Conservation (phyloP, 1,140 invertebrate species). For the Theocolax elegans region DNA sequence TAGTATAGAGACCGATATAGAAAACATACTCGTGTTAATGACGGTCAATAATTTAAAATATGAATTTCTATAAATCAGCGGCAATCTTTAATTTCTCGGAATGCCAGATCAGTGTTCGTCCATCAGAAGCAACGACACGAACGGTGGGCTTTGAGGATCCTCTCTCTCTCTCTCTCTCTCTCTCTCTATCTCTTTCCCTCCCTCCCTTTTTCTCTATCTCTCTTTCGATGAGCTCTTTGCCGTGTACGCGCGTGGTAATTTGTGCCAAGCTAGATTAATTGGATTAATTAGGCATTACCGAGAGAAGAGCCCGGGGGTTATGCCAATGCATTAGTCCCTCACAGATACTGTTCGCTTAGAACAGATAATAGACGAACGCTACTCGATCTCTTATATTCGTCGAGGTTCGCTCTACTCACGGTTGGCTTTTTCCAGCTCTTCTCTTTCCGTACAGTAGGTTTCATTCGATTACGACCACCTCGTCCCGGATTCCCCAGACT, state of each 20-base stretch:
- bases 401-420: neutral
- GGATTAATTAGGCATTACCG: slow-evolving; percentile 68
- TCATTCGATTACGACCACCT: slow-evolving; percentile 5
- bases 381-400: neutral
- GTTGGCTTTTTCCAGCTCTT: neutral
- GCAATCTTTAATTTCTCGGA: slow-evolving; percentile 69
- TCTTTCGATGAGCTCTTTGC: slow-evolving; percentile 22
- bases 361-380: neutral
- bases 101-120: slow-evolving; percentile 65
- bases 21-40: slow-evolving; percentile 57
- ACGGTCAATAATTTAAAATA: slow-evolving; percentile 67
- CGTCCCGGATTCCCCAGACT: slow-evolving; percentile 23
- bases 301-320: slow-evolving; percentile 54
- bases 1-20: slow-evolving; percentile 49
- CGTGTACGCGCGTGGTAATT: slow-evolving; percentile 60
- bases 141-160: slow-evolving; percentile 51
- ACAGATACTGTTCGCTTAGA: neutral
- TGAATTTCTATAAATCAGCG: slow-evolving; percentile 67
- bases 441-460: neutral
- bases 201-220: neutral
- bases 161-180: neutral
- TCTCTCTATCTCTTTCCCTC: slow-evolving; percentile 4
- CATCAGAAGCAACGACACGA: slow-evolving; percentile 55
- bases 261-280: slow-evolving; percentile 67
- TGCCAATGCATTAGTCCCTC: slow-evolving; percentile 60